Conservation (phyloP, 2,797 vertebrate species). For the Odontamblyopus lacepedii region DNA sequence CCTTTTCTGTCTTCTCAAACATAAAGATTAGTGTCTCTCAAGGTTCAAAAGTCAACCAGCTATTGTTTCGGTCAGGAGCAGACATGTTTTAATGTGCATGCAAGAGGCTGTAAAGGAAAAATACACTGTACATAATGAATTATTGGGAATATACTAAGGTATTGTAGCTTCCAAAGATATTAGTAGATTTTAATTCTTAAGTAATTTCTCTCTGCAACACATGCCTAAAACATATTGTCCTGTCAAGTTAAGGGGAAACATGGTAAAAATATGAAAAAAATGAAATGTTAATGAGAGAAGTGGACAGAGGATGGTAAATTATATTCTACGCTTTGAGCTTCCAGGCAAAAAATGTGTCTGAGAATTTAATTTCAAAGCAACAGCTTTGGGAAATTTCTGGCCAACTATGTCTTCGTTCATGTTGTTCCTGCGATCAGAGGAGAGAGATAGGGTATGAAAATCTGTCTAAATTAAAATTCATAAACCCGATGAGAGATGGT, state of each 20-base stretch:
- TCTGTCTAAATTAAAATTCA: constrained; percentile 52
- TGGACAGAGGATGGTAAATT: constrained; percentile 3
- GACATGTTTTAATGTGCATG: no score
- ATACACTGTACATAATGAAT: no score
- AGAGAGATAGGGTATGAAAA: constrained; percentile 30
- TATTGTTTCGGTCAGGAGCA: neutral
- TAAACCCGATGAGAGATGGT: constrained; percentile 49
- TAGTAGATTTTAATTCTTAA: neutral
- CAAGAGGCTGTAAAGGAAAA: no score
- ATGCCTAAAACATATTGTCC: neutral
- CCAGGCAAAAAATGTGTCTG: constrained; percentile 10
- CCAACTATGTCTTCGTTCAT: constrained; percentile 33
- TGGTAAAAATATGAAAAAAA: neutral
- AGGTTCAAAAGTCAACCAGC: constrained; percentile 10
- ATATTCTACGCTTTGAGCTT: constrained; percentile 6
- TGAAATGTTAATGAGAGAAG: neutral
- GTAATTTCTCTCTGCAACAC: neutral
- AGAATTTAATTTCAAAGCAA: constrained; percentile 46
- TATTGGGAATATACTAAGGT: no score
- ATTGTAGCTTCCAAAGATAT: no score
- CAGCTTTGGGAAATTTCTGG: constrained; percentile 52
- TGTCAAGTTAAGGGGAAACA: neutral
- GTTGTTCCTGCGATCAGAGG: constrained; percentile 61
- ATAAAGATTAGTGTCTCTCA: constrained; percentile 28
- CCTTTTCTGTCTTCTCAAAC: constrained; percentile 45